phyloP scores from a whole-genome alignment of 1,140 invertebrate species.

The Ephestia elutella region DNA sequence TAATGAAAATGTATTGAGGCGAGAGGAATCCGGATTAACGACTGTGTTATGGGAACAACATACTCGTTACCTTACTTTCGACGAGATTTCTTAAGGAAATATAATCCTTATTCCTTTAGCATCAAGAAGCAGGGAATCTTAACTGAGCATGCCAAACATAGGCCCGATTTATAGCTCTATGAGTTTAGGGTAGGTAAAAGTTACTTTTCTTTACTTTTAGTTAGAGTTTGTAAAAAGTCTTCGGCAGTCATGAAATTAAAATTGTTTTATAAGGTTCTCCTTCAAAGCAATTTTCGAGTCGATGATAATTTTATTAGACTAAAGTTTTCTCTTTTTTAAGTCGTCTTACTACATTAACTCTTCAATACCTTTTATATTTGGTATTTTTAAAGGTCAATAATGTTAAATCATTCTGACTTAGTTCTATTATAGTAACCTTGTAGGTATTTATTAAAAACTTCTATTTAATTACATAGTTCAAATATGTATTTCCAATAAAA shows the following conservation, averaged over 20 bases:
- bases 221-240: not conserved
- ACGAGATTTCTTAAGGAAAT: not conserved
- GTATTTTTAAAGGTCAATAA: too few species aligned
- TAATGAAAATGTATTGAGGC: not conserved
- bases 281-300: not conserved
- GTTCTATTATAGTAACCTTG: too few species aligned
- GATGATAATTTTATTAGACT: too few species aligned
- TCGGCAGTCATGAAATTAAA: conserved; percentile 2
- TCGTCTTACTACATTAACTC: too few species aligned
- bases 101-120: not conserved
- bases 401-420: too few species aligned
- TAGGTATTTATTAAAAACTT: too few species aligned
- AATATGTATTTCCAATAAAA: too few species aligned
- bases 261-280: not conserved
- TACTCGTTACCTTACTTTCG: not conserved
- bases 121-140: not conserved
- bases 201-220: not conserved
- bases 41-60: not conserved
- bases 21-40: not conserved
- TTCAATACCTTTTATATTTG: too few species aligned
- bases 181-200: conserved; percentile 1
- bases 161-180: not conserved
- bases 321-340: too few species aligned
- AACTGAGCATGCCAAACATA: not conserved
- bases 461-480: too few species aligned